These are phyloP conservation scores for Latrodectus geometricus DNA, from an alignment of 1,140 invertebrate species.

Conservation along the genomic window DNA sequence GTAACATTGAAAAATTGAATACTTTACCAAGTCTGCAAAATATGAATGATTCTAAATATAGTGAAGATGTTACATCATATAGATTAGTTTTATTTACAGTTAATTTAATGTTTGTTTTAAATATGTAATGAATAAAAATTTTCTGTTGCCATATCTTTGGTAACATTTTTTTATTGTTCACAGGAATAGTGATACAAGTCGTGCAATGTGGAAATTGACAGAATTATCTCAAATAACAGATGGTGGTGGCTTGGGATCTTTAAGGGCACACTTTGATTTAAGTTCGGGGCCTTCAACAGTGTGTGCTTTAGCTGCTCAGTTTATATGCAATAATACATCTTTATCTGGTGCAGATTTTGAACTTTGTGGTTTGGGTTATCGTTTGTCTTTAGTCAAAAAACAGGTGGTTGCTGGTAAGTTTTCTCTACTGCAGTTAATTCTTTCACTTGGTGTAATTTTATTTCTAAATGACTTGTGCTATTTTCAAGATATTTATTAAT, in stretches of 20 bases:
- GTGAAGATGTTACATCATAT: neutral
- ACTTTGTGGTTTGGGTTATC: slow-evolving; percentile 86
- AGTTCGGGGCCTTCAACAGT: slow-evolving; percentile 82
- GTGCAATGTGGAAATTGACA: slow-evolving; percentile 90
- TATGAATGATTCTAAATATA: too few relatives aligned
- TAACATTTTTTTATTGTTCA: slow-evolving; percentile 31
- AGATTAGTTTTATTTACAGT: neutral
- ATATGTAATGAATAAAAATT: neutral
- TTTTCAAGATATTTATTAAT: too few relatives aligned
- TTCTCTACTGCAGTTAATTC: neutral
- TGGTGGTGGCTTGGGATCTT: slow-evolving; percentile 86
- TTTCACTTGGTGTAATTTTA: too few relatives aligned
- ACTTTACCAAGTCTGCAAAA: too few relatives aligned
- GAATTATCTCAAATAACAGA: slow-evolving; percentile 89
- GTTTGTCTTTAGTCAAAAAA: slow-evolving; percentile 92
- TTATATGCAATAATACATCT: slow-evolving; percentile 94
- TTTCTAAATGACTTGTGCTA: too few relatives aligned
- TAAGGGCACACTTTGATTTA: slow-evolving; percentile 89
- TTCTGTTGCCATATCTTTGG: neutral
- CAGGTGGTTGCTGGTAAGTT: slow-evolving; percentile 90
- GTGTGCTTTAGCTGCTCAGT: slow-evolving; percentile 88
- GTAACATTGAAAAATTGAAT: too few relatives aligned
- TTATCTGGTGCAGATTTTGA: slow-evolving; percentile 94
- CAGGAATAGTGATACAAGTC: slow-evolving; percentile 83
- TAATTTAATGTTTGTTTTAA: neutral